Percentiles rank a stretch among this genome's conserved stretches.
Evolutionary conservation across 2,888 invertebrate genomes (phyloP).

Genomic region (Imbricaverruca yamaguchii): DNA sequence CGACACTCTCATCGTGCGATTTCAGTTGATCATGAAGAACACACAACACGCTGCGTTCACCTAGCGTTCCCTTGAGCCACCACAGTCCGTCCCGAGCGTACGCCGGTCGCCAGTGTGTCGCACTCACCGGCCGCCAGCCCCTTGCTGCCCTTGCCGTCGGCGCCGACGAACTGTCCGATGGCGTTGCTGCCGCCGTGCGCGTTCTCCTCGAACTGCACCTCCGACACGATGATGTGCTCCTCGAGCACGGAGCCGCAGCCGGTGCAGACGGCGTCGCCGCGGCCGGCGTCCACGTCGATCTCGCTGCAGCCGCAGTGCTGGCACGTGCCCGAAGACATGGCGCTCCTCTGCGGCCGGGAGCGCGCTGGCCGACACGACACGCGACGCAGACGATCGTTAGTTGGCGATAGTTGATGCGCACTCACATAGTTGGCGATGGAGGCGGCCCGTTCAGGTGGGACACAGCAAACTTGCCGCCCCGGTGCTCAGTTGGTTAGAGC

Average conservation of each 20-base stretch:
- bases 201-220: slow-evolving; percentile 91
- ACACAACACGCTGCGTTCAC: too few relatives aligned
- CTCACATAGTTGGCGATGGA: too few relatives aligned
- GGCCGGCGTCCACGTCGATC: slow-evolving; percentile 77
- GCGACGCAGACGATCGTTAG: too few relatives aligned
- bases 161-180: slow-evolving; percentile 87
- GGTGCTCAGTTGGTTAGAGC: too few relatives aligned
- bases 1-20: too few relatives aligned
- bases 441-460: too few relatives aligned
- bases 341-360: background rate
- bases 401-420: too few relatives aligned
- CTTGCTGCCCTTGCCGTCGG: slow-evolving; percentile 73
- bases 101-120: background rate
- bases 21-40: too few relatives aligned
- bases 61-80: too few relatives aligned
- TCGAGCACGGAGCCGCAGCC: slow-evolving; percentile 93
- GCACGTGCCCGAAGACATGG: slow-evolving; percentile 29
- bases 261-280: slow-evolving; percentile 93
- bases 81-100: too few relatives aligned
- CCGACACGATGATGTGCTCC: slow-evolving; percentile 91
- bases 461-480: too few relatives aligned
- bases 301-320: slow-evolving; percentile 32
- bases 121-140: slow-evolving; percentile 63
- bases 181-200: slow-evolving; percentile 78
- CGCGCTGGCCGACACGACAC: too few relatives aligned